Evolutionary conservation across 2,888 invertebrate genomes (phyloP).

Genomic region (Lagria hirta): DNA sequence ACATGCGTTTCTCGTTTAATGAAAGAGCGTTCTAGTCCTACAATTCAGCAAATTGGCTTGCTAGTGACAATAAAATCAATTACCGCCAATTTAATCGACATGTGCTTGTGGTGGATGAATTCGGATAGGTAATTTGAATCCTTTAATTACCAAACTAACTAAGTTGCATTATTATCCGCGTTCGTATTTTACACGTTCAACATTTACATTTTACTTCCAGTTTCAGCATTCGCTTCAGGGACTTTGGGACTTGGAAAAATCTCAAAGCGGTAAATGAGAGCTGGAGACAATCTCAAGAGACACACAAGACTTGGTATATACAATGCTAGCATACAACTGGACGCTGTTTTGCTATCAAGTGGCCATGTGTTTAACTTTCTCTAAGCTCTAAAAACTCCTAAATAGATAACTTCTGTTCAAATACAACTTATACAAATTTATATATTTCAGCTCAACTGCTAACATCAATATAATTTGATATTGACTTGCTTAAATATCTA

Average conservation of each 20-base stretch:
- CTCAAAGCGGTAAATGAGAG: slow-evolving; percentile 26
- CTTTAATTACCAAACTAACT: slow-evolving; percentile 27
- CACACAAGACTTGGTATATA: slow-evolving; percentile 13
- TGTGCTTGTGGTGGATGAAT: slow-evolving; percentile 6
- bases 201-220: slow-evolving; percentile 23
- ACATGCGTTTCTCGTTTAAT: not conserved
- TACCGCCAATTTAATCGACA: slow-evolving; percentile 13
- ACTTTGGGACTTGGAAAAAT: slow-evolving; percentile 26
- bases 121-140: slow-evolving; percentile 14
- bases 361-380: slow-evolving; percentile 1
- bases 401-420: no score
- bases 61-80: slow-evolving; percentile 18
- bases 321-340: slow-evolving; percentile 22
- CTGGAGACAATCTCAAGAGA: slow-evolving; percentile 25
- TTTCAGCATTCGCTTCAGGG: slow-evolving; percentile 17
- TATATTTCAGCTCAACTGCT: no score
- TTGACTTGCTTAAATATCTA: no score
- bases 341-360: slow-evolving; percentile 19
- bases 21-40: no score
- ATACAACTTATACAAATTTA: no score
- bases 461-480: no score
- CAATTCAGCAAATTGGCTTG: no score
- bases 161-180: slow-evolving; percentile 15
- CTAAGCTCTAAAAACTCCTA: no score
- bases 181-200: slow-evolving; percentile 20